Evolutionary conservation across 1,140 invertebrate species (phyloP).

Genomic region (Drosophila biarmipes): DNA sequence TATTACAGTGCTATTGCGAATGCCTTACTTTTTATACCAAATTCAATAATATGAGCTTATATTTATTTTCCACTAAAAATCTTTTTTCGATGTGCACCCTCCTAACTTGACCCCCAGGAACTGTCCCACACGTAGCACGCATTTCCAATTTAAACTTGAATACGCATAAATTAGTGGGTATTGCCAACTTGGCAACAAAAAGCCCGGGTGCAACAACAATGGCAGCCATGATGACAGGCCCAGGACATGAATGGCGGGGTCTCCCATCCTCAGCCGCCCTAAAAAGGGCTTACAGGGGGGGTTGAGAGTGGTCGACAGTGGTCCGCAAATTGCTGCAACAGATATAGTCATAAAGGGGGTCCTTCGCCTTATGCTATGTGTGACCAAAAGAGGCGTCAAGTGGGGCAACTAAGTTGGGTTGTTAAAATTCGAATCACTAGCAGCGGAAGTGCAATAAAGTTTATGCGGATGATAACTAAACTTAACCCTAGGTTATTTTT

Average conservation of each 20-base stretch:
- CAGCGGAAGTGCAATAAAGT: background rate
- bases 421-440: background rate
- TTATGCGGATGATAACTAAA: background rate
- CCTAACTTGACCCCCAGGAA: slow-evolving; percentile 9
- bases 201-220: slow-evolving; percentile 32
- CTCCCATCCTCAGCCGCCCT: background rate
- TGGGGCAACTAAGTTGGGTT: slow-evolving; percentile 1
- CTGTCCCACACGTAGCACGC: slow-evolving; percentile 55
- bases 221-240: slow-evolving; percentile 47
- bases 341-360: slow-evolving; percentile 30
- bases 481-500: background rate
- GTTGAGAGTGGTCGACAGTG: slow-evolving; percentile 37
- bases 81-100: slow-evolving; percentile 1
- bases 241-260: slow-evolving; percentile 11
- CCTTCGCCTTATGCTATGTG: slow-evolving; percentile 9
- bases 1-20: no score
- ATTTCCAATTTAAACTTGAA: slow-evolving; percentile 81
- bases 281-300: background rate
- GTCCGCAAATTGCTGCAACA: slow-evolving; percentile 34
- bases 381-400: slow-evolving; percentile 28
- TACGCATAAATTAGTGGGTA: slow-evolving; percentile 78
- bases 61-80: no score
- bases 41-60: no score
- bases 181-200: slow-evolving; percentile 63
- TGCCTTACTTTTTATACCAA: no score